phyloP scores from a whole-genome alignment of 2,113 vertebrate species.

The Poicephalus gulielmi region DNA sequence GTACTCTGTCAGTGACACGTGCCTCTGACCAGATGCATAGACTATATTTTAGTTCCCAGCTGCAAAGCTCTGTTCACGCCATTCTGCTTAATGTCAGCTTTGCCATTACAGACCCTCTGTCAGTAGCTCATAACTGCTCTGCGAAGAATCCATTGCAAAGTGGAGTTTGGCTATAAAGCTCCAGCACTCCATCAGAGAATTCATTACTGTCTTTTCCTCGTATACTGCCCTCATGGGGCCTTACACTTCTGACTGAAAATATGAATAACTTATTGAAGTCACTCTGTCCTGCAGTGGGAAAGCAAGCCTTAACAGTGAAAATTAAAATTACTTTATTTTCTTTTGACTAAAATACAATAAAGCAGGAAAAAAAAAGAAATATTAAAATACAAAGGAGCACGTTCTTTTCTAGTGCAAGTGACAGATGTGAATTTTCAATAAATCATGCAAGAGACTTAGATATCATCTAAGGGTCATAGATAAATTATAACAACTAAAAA shows the following conservation, averaged over 20 bases:
- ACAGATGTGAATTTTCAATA: not conserved
- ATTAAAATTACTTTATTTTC: not conserved
- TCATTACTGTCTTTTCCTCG: not conserved
- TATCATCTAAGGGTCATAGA: not conserved
- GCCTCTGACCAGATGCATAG: conserved; percentile 3
- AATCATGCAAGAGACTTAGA: not conserved
- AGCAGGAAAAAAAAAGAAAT: not conserved
- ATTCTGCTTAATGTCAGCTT: not conserved
- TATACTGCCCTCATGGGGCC: not conserved
- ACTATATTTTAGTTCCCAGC: not conserved
- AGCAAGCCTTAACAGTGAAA: not conserved
- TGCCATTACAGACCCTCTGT: not conserved
- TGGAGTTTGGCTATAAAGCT: not conserved
- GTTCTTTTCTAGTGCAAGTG: not conserved
- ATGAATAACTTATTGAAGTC: not conserved
- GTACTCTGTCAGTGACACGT: not conserved
- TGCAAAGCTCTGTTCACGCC: not conserved
- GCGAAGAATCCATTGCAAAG: not conserved
- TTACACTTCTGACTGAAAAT: not conserved
- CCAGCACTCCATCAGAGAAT: not conserved
- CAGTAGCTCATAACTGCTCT: not conserved
- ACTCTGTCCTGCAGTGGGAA: not conserved
- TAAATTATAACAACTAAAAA: not conserved
- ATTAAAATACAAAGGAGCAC: not conserved
- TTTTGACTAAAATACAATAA: not conserved